Base-by-base conservation (phyloP, 2,888 invertebrate species). In the Cerastis leucographa region DNA sequence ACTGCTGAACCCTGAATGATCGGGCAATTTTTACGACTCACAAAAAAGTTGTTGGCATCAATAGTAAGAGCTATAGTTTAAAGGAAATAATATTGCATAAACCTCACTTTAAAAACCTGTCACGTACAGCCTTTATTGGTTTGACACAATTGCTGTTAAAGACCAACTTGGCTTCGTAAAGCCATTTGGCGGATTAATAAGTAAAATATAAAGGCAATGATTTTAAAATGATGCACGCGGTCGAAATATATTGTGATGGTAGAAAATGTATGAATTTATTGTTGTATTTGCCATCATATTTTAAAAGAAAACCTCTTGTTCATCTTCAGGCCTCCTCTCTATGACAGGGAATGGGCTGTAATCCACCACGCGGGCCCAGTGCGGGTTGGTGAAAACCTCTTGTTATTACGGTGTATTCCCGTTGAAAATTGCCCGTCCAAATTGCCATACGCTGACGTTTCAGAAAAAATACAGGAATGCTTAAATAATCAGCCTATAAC, bases 91-190 rank as follows among this genome's bases (percentile, higher is more conserved):
- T 59, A 19, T 22, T 22, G 7, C 11, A 62, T 69, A 67, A 74
- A n/a, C 6, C 40, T 42, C 44, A 19, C 19, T 83, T 56, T 72
- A 51, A 14, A 83, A 66, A 2, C 54, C 22, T 44, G 56, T 9
- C 83, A 83, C 83, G 74, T 83, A 69, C 3, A 29, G 8, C 22
- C 12, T 83, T 83, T 82, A 72, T 83, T 51, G 71, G 74, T 54
- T 72, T 66, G 62, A 62, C 64, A 69, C 61, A 79, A 69, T 74
- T 62, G 66, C 66, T 49, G 71, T 65, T 78, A 69, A 82, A 66
- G 12, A 68, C 70, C 25, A 29, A 64, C 64, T 72, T 78, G 82
- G 79, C 64, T 68, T 64, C 1, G 56, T 6, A 44, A 65, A 56
- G 64, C 14, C 73, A 46, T 71, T 82, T 81, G 70, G 66, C 59